Evolutionary conservation across 2,113 vertebrate species (phyloP).

Genomic region (Podocnemis expansa): DNA sequence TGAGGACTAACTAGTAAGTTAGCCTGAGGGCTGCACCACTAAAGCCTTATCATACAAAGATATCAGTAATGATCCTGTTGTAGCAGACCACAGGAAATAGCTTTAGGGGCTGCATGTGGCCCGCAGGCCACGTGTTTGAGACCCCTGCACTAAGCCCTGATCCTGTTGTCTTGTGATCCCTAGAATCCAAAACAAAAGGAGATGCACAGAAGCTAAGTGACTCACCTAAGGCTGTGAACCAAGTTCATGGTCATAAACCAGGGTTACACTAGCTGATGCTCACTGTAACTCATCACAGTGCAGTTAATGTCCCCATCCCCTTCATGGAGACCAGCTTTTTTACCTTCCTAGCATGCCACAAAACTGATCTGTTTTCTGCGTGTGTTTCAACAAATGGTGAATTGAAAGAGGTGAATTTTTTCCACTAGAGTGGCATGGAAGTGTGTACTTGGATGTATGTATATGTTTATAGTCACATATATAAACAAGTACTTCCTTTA

Average conservation of each 20-base stretch:
- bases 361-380: not conserved
- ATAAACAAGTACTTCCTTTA: fast-evolving
- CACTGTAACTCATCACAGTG: not conserved
- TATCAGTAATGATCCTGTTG: too few species aligned
- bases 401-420: not conserved
- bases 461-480: fast-evolving
- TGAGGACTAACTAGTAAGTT: too few species aligned
- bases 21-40: too few species aligned
- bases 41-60: too few species aligned
- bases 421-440: fast-evolving
- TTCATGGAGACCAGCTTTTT: not conserved
- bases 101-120: too few species aligned
- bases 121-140: too few species aligned
- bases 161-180: fast-evolving
- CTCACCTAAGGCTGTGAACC: not conserved
- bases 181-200: not conserved
- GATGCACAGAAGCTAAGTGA: not conserved
- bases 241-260: not conserved
- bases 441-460: not conserved
- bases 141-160: not conserved
- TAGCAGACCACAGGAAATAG: too few species aligned
- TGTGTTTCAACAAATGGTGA: not conserved
- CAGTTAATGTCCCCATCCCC: not conserved
- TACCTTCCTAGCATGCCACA: not conserved
- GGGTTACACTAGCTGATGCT: not conserved